Evolutionary conservation across 2,888 invertebrate genomes (phyloP), one percentile per base, ranked within the genome.

Genomic region (Macrosoma leucophasiata): DNA sequence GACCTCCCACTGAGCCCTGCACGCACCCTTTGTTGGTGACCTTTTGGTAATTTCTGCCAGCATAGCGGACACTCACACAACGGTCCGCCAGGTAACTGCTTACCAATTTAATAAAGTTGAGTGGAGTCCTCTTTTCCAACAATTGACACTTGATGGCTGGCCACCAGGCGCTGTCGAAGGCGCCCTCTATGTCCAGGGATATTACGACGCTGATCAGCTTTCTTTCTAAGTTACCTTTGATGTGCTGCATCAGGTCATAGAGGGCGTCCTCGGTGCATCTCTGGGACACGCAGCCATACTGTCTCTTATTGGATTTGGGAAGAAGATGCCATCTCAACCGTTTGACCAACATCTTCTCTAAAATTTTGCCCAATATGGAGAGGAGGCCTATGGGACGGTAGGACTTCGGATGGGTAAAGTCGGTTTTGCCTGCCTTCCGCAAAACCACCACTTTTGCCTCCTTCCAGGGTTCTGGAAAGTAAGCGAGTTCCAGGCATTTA

Each of bases 101-200:
- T n/a, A n/a, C n/a, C n/a, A n/a, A n/a, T n/a, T n/a, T n/a, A n/a
- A n/a, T n/a, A n/a, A n/a, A n/a, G n/a, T n/a, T n/a, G n/a, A 4
- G 9, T 20, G n/a, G 20, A 20, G 3, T 9, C 20, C 20, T 20
- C n/a, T 3, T n/a, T 9, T 3, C 20, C 7, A 4, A 8, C 11
- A 11, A 6, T 22, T 6, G 22, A 22, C 17, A 17, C 28, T 4
- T 7, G 19, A 49, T 42, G 3, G 19, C 14, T 8, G 47, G 48
- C 49, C 47, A 49, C 46, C 43, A 50, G 6, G 49, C 46, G 30
- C 37, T 35, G 35, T 50, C 50, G 18, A 50, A 50, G 9, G 48
- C 50, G 8, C 35, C 27, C 29, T 35, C 34, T 31, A 39, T 37
- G 13, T 37, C 37, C 8, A 37, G 14, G 2, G 29, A 37, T 7